These are phyloP conservation scores for Syngnathus rostellatus DNA, from an alignment of 2,797 vertebrate genomes.

Conservation along the genomic window DNA sequence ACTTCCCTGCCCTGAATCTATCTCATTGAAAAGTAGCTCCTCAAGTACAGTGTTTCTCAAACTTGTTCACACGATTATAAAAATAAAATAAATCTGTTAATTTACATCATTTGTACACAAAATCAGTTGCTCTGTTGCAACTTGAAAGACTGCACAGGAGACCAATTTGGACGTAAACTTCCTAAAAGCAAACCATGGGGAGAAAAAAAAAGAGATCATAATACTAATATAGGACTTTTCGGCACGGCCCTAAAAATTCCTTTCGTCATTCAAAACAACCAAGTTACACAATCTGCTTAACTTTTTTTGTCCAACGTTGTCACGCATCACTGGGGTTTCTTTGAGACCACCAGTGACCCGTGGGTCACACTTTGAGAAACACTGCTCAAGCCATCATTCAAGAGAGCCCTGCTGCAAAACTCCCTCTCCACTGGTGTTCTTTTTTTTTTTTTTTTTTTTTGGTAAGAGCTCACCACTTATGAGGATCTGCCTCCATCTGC, in stretches of 20 bases:
- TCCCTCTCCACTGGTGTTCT: conserved; percentile 32
- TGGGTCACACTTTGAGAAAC: conserved; percentile 2
- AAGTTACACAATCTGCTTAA: background rate
- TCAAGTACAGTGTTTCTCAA: conserved; percentile 4
- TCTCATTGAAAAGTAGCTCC: conserved; percentile 25
- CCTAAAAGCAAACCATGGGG: background rate
- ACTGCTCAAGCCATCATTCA: background rate
- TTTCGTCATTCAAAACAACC: background rate
- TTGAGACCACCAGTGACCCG: background rate
- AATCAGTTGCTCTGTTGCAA: background rate
- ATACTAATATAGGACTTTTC: background rate
- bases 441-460: too few relatives aligned
- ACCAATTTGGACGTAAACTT: background rate
- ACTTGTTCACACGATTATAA: background rate
- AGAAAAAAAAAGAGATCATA: background rate
- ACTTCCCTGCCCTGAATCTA: conserved; percentile 42
- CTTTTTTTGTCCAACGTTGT: background rate
- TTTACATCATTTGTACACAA: background rate
- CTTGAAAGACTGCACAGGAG: background rate
- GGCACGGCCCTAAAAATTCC: background rate
- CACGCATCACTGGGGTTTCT: background rate
- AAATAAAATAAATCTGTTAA: background rate
- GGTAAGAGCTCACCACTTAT: conserved; percentile 37
- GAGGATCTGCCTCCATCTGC: conserved; percentile 70
- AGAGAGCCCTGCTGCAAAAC: conserved; percentile 16